Conservation (phyloP, 2,888 invertebrate genomes). For the Agrochola lota region DNA sequence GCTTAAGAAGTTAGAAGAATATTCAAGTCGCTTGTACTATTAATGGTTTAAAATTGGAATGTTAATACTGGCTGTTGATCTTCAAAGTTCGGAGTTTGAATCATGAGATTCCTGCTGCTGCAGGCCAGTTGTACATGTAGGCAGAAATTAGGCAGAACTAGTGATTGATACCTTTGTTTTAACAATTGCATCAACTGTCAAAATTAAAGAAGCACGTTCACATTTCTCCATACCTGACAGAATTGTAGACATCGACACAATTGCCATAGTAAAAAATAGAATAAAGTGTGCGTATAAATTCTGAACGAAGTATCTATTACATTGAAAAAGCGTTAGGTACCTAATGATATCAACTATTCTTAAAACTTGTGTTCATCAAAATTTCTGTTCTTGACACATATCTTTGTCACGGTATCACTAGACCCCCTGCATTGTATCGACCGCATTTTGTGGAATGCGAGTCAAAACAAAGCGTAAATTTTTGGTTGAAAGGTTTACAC, state of each 20-base stretch:
- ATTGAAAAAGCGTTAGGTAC: background rate
- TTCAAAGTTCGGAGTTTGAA: slow-evolving; percentile 37
- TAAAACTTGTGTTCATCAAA: background rate
- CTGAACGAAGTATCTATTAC: background rate
- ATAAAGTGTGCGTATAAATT: background rate
- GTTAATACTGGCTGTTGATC: slow-evolving; percentile 64
- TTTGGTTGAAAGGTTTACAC: slow-evolving; percentile 55
- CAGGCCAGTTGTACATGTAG: background rate
- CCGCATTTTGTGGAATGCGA: slow-evolving; percentile 45
- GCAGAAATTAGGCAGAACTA: no score
- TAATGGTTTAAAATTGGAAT: slow-evolving; percentile 66
- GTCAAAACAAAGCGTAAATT: slow-evolving; percentile 60
- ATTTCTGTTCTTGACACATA: slow-evolving; percentile 6
- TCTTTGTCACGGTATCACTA: slow-evolving; percentile 1
- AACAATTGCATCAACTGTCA: background rate
- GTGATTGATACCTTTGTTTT: background rate
- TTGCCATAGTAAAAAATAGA: no score
- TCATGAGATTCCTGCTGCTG: slow-evolving; percentile 11
- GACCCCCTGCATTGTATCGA: slow-evolving; percentile 53
- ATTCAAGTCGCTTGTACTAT: slow-evolving; percentile 65
- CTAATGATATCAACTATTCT: background rate
- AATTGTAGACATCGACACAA: no score
- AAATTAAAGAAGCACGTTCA: background rate
- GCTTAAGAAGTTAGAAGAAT: slow-evolving; percentile 63
- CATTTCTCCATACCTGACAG: no score